Conservation (phyloP, 2,888 invertebrate genomes). For the Noctua janthe region DNA sequence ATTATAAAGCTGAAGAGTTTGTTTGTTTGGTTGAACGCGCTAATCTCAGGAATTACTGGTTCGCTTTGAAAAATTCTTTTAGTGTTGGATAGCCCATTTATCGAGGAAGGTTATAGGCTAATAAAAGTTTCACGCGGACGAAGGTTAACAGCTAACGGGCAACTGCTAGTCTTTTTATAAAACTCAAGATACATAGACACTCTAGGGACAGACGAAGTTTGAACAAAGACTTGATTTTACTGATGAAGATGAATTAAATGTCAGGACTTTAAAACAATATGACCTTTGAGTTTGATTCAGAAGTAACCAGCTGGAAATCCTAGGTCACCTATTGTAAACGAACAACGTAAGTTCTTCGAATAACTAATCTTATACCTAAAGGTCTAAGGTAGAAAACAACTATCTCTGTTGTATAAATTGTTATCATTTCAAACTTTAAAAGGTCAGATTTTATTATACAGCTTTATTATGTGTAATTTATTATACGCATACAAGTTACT, state of each 20-base stretch:
- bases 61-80: too few species aligned
- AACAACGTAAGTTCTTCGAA: background rate
- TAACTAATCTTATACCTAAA: slow-evolving; percentile 5
- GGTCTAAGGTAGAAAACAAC: background rate
- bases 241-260: background rate
- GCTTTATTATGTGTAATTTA: background rate
- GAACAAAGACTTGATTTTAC: background rate
- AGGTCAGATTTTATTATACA: background rate
- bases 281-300: slow-evolving; percentile 16
- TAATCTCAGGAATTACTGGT: too few species aligned
- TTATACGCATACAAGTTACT: too few species aligned
- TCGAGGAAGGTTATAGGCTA: too few species aligned
- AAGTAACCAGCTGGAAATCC: background rate
- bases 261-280: slow-evolving; percentile 6
- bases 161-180: background rate
- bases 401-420: background rate
- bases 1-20: too few species aligned
- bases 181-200: background rate
- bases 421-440: background rate
- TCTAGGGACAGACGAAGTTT: background rate
- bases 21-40: too few species aligned
- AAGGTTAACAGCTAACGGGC: too few species aligned
- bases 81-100: too few species aligned
- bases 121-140: too few species aligned
- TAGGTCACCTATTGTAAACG: background rate